These are phyloP conservation scores for Nephila pilipes DNA, from an alignment of 1,140 invertebrate species.

Conservation along the genomic window DNA sequence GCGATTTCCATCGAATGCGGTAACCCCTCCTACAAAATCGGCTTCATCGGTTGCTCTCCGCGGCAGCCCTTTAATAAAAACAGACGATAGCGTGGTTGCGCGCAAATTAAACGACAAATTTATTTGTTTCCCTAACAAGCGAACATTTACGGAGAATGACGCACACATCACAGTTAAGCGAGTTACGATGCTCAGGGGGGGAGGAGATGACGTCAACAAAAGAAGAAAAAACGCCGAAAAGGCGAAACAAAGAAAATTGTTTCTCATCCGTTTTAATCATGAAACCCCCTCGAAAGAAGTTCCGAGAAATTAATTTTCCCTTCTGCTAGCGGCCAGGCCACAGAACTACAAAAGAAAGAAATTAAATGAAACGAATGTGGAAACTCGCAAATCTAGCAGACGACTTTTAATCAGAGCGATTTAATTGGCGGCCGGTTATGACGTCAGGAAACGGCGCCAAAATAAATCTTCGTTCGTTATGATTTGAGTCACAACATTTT, in stretches of 20 bases:
- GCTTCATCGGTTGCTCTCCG: not conserved
- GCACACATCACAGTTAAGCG: constrained; percentile 63
- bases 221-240: constrained; percentile 3
- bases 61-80: constrained; percentile 27
- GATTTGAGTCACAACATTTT: constrained; percentile 75
- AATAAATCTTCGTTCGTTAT: constrained; percentile 70
- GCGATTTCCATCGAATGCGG: not conserved
- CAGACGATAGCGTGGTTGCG: constrained; percentile 8
- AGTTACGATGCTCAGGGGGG: constrained; percentile 36
- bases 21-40: not conserved
- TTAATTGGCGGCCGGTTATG: constrained; percentile 54
- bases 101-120: constrained; percentile 69
- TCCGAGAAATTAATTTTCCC: constrained; percentile 47
- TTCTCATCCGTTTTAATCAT: constrained; percentile 47
- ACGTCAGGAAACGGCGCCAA: constrained; percentile 70
- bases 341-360: constrained; percentile 29
- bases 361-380: constrained; percentile 62
- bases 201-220: constrained; percentile 55
- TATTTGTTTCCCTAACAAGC: constrained; percentile 71
- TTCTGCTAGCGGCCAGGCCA: not conserved
- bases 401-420: constrained; percentile 62
- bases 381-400: constrained; percentile 67
- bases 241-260: constrained; percentile 28
- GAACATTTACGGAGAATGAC: constrained; percentile 42
- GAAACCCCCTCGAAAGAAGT: not conserved